phyloP scores from a whole-genome alignment of 2,888 invertebrate genomes.

The Latrodectus hesperus region DNA sequence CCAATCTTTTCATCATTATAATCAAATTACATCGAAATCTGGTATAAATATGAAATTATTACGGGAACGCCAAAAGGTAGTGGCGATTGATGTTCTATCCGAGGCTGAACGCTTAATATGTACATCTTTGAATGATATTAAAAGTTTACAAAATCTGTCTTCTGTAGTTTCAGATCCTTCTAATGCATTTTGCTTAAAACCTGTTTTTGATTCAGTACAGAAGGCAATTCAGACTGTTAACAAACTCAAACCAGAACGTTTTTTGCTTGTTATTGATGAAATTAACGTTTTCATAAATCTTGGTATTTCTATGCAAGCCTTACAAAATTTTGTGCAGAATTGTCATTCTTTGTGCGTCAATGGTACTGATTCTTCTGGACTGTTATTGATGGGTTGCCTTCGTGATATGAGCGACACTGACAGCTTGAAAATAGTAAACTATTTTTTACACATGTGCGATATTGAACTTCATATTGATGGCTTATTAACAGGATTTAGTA shows the following conservation, averaged over 20 bases:
- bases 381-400: slow-evolving; percentile 29
- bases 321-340: slow-evolving; percentile 38
- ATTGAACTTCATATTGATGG: slow-evolving; percentile 45
- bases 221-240: slow-evolving; percentile 4
- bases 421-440: slow-evolving; percentile 12
- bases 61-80: slow-evolving; percentile 19
- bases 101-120: slow-evolving; percentile 27
- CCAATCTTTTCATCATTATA: slow-evolving; percentile 48
- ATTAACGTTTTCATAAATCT: slow-evolving; percentile 40
- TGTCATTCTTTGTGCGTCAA: slow-evolving; percentile 12
- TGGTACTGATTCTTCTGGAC: not conserved
- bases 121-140: not conserved
- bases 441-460: slow-evolving; percentile 36
- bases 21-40: slow-evolving; percentile 40
- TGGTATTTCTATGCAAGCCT: slow-evolving; percentile 21
- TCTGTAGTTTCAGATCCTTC: not conserved
- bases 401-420: slow-evolving; percentile 12
- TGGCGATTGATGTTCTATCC: slow-evolving; percentile 20
- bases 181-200: slow-evolving; percentile 8
- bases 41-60: slow-evolving; percentile 44
- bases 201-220: slow-evolving; percentile 31
- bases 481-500: slow-evolving; percentile 54
- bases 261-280: slow-evolving; percentile 53
- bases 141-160: not conserved
- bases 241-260: slow-evolving; percentile 17